Base-by-base conservation (phyloP, 2,113 vertebrate species). In the Otis tarda region DNA sequence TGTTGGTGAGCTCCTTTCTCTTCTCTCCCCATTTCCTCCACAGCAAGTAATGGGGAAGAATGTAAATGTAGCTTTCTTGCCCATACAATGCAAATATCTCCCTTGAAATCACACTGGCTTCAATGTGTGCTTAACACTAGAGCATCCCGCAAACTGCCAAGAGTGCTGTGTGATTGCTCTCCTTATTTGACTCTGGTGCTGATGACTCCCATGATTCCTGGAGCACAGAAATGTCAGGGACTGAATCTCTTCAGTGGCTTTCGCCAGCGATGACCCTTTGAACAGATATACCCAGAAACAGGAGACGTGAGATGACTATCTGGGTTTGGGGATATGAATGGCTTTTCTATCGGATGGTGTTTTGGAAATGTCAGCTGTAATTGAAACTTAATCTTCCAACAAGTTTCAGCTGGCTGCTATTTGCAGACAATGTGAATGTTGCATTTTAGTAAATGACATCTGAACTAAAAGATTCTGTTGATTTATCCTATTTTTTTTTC, bases 341-440 rank as follows among this genome's bases (percentile, higher is more conserved):
- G 56, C 67, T 95, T 95, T 95, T 88, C 65, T 89, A 39, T 76
- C 60, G 56, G 80, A 87, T 0, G 0, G 50, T 94, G 75, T 49
- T 97, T 71, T 82, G 69, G 78, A 97, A 97, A 97, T 97, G 96
- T 94, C 96, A 97, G 57, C 94, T 90, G 76, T 96, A 97, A 96
- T 95, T 94, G 94, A 97, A 96, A 94, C 81, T 86, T 96, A 91
- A 96, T 97, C 95, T 97, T 93, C 93, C 84, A 94, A 81, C 37
- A 74, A 57, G 78, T 87, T 96, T 96, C 87, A 82, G 67, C 91
- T 67, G 82, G 53, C 73, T 94, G 89, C 78, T 97, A 84, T 94
- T 97, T 96, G 50, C 94, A 90, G 94, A 79, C 81, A 89, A 83
- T 50, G 69, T 82, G 92, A 78, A 63, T 81, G 75, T 78, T 96